Evolutionary conservation across 2,113 vertebrate species (phyloP), one percentile per base, ranked within the genome.

Genomic region (Takifugu flavidus): DNA sequence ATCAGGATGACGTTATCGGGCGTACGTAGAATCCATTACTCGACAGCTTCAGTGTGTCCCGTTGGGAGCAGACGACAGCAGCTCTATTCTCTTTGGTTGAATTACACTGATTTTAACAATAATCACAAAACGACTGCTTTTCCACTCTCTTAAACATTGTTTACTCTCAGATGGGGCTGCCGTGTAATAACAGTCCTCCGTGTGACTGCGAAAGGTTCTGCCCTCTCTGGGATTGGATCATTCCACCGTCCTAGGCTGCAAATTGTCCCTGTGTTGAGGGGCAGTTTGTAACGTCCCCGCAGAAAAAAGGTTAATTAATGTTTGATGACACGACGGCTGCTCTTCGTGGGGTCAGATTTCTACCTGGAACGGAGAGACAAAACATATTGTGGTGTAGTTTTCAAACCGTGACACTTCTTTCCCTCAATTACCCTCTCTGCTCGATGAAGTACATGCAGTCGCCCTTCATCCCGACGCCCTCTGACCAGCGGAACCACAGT

Each of bases 101-200:
- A 67, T 51, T 72, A 65, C 58, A 63, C 27, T 54, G 52, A 55
- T 64, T 74, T 42, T 15, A 53, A 56, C 67, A 46, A 59, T 72
- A 73, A 77, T 84, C 75, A 62, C 70, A 51, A 73, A 87, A 80
- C 75, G 72, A 82, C 80, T 66, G 72, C 75, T 80, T 87, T 67
- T 20, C 74, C 52, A 28, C 51, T 44, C 4, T 12, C 54, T 56
- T 79, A 88, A 87, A 78, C 73, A 72, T 52, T 73, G 66, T 80
- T 87, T 86, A 63, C 44, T 71, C 51, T 45, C 44, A 51, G 62
- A 65, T 75, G 51, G 72, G 64, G 66, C 66, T 72, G 45, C 34
- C 25, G 51, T 13, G 55, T 85, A 83, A 89, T 78, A 53, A 72
- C 25, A 70, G 82, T 80, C 66, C 58, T 77, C 62, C 59, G 45